Base-by-base conservation (phyloP, 2,888 invertebrate species). In the Hypomecis atomaria region DNA sequence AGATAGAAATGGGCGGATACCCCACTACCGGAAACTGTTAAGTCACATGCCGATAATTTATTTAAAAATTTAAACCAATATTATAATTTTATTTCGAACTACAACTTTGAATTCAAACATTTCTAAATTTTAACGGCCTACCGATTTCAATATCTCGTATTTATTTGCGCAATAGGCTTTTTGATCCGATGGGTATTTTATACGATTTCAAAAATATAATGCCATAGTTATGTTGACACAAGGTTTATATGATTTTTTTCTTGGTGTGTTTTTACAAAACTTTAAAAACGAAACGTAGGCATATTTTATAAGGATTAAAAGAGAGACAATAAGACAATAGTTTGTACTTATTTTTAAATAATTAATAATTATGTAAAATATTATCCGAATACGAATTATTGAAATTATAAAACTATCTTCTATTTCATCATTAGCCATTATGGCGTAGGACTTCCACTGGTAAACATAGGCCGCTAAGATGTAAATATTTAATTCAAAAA, bases 51-150 rank as follows among this genome's bases (percentile, higher is more conserved):
- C 9, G 36, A 60, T 60, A 60, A 58, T 47, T 49, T 65, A 65
- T 65, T 60, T 34, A 53, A 44, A 54, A 62, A 65, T 65, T 60
- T 13, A 53, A 44, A 54, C 10, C 40, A 42, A 60, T 60, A 56
- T 60, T 53, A 10, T 10, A 49, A 57, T 59, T 23, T 23, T 23
- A 23, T 23, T 38, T 49, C 38, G 52, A 59, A 59, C 44, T 10
- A 48, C 10, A 10, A 10, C 50, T 33, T 50, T 45, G 36, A 9
- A 62, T 66, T 59, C 56, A 34, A 59, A 62, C 53, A 67, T 59
- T 66, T 59, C 60, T 62, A 62, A 65, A 63, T 70, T 66, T 60
- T 62, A 67, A 68, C 57, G 38, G 45, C 59, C 65, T 65, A 62
- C 57, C 5, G 45, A 47, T 59, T 62, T 61, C 7, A 45, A 42